Percentiles rank a stretch among this genome's conserved stretches.
Conservation (phyloP, 2,888 invertebrate genomes). For the Orthonychiurus folsomi region DNA sequence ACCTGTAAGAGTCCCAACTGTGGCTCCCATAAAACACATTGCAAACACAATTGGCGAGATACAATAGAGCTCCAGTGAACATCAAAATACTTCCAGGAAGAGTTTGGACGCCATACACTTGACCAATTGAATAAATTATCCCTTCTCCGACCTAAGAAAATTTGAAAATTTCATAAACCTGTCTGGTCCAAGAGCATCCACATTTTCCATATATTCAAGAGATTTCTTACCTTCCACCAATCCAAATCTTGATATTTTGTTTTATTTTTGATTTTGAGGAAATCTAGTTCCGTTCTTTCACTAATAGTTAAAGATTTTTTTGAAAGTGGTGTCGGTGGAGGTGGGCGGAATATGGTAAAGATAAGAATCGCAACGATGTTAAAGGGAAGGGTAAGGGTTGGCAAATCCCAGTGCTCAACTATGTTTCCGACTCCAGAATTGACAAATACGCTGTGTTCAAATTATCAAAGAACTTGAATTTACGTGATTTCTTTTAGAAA, state of each 20-base stretch:
- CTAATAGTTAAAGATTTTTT: too few species aligned
- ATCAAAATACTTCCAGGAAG: constrained; percentile 44
- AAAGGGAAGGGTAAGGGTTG: constrained; percentile 45
- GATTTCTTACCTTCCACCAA: neutral
- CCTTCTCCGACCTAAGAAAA: neutral
- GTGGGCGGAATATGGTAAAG: constrained; percentile 42
- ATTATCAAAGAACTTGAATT: constrained; percentile 10
- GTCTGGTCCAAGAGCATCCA: too few species aligned
- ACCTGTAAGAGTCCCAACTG: constrained; percentile 45
- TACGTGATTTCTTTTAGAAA: too few species aligned
- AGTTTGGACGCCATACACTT: constrained; percentile 45
- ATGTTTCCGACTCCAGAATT: constrained; percentile 42
- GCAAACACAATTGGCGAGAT: constrained; percentile 45
- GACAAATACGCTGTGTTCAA: constrained; percentile 43
- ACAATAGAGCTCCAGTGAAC: constrained; percentile 45
- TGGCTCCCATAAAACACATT: constrained; percentile 45
- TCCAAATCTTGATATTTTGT: too few species aligned
- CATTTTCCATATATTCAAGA: neutral
- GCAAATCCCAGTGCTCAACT: constrained; percentile 37
- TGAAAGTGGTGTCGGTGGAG: constrained; percentile 17
- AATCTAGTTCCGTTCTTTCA: too few species aligned
- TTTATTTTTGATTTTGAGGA: too few species aligned
- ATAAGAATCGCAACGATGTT: constrained; percentile 44
- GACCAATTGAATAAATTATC: constrained; percentile 41
- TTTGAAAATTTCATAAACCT: too few species aligned